phyloP scores from a whole-genome alignment of 2,797 vertebrate genomes.

The Hipposideros larvatus region DNA sequence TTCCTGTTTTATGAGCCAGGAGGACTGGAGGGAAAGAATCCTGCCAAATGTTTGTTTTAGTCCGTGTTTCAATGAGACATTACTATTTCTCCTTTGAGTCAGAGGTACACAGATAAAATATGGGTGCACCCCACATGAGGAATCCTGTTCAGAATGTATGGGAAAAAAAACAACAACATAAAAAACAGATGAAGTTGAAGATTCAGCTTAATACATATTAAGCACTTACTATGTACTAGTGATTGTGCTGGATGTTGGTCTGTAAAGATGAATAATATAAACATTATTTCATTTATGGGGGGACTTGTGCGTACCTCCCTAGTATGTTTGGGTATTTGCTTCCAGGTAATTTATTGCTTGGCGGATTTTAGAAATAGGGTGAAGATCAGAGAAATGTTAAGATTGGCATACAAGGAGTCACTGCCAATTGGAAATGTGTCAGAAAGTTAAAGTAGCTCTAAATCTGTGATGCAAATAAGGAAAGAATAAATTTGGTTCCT shows the following conservation, averaged over 20 bases:
- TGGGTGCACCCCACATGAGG: neutral
- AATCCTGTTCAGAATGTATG: neutral
- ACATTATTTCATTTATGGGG: neutral
- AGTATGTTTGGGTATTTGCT: neutral
- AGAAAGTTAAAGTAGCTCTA: neutral
- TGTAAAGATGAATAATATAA: neutral
- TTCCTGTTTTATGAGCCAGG: neutral
- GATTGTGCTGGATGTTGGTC: neutral
- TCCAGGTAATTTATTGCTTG: conserved; percentile 3
- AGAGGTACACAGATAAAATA: neutral
- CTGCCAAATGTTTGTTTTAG: neutral
- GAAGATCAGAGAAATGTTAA: neutral
- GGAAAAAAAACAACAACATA: neutral
- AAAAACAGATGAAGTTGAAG: conserved; percentile 33
- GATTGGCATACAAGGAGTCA: neutral
- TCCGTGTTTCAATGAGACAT: neutral
- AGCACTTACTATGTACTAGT: neutral
- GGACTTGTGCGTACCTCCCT: neutral
- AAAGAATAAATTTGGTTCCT: neutral
- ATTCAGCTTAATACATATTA: conserved; percentile 7
- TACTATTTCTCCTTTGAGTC: neutral
- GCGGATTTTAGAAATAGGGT: neutral
- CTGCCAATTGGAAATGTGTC: neutral
- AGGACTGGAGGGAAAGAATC: neutral
- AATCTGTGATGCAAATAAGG: neutral